phyloP scores from a whole-genome alignment of 2,797 vertebrate genomes.

The Pseudopleuronectes americanus region DNA sequence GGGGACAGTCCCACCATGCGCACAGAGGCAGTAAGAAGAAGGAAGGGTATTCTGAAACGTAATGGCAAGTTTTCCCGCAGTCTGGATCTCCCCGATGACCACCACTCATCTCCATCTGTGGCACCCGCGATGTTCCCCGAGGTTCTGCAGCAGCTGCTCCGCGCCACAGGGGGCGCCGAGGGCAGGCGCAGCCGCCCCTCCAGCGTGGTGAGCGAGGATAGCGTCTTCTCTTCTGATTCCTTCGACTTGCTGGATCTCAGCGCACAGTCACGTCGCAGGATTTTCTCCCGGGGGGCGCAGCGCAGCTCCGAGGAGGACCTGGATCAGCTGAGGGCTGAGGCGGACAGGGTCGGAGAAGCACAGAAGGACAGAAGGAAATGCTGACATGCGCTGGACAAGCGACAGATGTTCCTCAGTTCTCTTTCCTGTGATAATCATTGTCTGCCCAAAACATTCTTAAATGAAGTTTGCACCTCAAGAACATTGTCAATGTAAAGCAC shows the following conservation, averaged over 20 bases:
- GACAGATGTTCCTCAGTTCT: not conserved
- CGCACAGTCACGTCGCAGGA: constrained; percentile 61
- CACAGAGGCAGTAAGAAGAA: constrained; percentile 78
- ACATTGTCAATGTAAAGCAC: constrained; percentile 25
- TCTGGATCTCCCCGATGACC: constrained; percentile 74
- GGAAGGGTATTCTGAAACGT: constrained; percentile 88
- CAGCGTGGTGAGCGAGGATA: constrained; percentile 86
- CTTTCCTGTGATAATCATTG: constrained; percentile 17
- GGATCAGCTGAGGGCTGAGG: constrained; percentile 39
- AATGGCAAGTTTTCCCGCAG: constrained; percentile 88
- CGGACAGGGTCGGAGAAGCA: constrained; percentile 9
- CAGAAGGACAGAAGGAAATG: constrained; percentile 42
- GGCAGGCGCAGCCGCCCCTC: constrained; percentile 80
- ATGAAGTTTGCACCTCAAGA: constrained; percentile 20
- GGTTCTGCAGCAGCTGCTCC: constrained; percentile 76
- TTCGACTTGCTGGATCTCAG: constrained; percentile 84
- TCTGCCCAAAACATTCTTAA: constrained; percentile 8
- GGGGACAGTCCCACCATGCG: constrained; percentile 65
- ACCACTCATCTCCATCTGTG: constrained; percentile 18
- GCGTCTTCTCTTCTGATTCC: constrained; percentile 84
- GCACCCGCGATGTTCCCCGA: constrained; percentile 60
- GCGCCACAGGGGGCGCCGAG: constrained; percentile 46
- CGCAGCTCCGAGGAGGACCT: constrained; percentile 79
- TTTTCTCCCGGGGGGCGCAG: constrained; percentile 65
- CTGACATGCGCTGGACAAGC: constrained; percentile 12